These are phyloP conservation scores for Paralichthys olivaceus DNA, from an alignment of 2,113 vertebrate genomes.

Conservation along the genomic window DNA sequence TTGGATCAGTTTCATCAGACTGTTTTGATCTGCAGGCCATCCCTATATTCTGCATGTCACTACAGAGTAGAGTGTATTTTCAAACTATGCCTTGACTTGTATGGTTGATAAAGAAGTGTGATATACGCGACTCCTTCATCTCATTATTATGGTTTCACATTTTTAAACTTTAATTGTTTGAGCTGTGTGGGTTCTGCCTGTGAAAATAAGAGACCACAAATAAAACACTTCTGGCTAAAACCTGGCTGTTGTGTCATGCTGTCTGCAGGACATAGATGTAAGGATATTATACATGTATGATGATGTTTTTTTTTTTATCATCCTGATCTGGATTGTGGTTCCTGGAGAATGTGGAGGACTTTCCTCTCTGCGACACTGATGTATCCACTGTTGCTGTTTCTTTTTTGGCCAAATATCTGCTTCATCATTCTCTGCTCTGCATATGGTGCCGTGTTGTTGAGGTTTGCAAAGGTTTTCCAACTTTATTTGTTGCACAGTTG, in stretches of 20 bases:
- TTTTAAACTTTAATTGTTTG: constrained; percentile 15
- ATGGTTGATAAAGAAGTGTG: too few relatives aligned
- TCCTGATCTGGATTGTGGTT: neutral
- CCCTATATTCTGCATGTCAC: too few relatives aligned
- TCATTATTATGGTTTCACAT: too few relatives aligned
- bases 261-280: neutral
- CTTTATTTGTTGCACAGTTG: neutral
- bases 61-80: neutral
- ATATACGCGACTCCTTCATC: too few relatives aligned
- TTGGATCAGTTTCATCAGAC: too few relatives aligned
- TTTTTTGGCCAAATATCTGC: neutral
- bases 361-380: neutral
- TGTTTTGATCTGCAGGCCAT: too few relatives aligned
- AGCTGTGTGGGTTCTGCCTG: constrained; percentile 22
- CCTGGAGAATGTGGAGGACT: too few relatives aligned
- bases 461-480: neutral
- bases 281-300: neutral
- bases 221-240: neutral
- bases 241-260: too few relatives aligned
- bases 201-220: neutral
- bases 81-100: too few relatives aligned
- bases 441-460: neutral
- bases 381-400: neutral
- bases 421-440: neutral
- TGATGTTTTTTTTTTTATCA: neutral